Conservation (phyloP, 1,140 invertebrate genomes). For the Brachionus paranguensis region DNA sequence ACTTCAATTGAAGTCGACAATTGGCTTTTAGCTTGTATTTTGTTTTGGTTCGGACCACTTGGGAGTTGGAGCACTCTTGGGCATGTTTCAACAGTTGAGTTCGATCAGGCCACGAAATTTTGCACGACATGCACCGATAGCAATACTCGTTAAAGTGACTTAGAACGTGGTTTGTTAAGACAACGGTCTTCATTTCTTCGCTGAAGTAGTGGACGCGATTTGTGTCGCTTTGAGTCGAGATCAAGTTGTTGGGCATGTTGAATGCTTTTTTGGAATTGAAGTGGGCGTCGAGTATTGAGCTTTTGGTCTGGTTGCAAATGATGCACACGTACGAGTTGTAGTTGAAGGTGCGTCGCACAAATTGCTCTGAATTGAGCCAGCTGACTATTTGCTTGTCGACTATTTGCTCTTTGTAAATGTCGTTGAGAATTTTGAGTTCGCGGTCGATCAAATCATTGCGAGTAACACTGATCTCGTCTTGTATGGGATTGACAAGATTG, state of each 20-base stretch:
- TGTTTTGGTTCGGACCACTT: constrained; percentile 32
- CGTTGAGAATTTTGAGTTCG: constrained; percentile 29
- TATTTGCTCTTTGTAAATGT: constrained; percentile 33
- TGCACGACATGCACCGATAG: constrained; percentile 36
- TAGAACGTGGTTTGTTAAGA: constrained; percentile 21
- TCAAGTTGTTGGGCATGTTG: not conserved
- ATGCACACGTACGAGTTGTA: constrained; percentile 32
- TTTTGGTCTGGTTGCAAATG: constrained; percentile 9
- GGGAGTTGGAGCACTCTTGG: constrained; percentile 34
- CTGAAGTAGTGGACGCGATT: constrained; percentile 2
- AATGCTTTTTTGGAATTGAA: constrained; percentile 6
- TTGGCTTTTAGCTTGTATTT: constrained; percentile 39
- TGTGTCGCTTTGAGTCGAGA: not conserved
- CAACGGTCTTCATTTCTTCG: constrained; percentile 38
- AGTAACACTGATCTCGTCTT: not conserved
- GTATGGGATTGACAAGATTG: not conserved
- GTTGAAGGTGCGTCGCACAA: constrained; percentile 8
- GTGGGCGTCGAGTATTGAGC: constrained; percentile 3
- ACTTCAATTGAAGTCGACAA: constrained; percentile 29
- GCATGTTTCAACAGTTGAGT: constrained; percentile 37
- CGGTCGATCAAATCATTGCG: constrained; percentile 3
- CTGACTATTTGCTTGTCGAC: constrained; percentile 38
- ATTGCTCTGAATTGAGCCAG: constrained; percentile 30
- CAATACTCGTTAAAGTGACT: constrained; percentile 38
- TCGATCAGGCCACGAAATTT: constrained; percentile 38